Percentiles rank a stretch among this genome's conserved stretches.
phyloP scores from a whole-genome alignment of 1,140 invertebrate genomes.

The Cyrtorhinus lividipennis region DNA sequence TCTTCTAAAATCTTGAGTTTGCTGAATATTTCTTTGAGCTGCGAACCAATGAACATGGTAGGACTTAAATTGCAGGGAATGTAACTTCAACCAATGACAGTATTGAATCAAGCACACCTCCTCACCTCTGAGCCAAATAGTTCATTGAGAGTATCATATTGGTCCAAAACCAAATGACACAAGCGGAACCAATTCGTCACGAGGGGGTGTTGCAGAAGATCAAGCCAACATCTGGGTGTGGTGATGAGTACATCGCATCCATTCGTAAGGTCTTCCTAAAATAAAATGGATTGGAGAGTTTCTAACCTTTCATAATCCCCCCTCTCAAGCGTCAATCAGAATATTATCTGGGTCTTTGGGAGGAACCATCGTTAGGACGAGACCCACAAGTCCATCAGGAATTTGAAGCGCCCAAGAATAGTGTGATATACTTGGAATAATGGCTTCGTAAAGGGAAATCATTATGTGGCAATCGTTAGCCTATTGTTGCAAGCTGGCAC shows the following conservation, averaged over 20 bases:
- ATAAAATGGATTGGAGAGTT: too few species aligned
- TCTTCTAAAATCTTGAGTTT: not conserved
- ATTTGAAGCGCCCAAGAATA: too few species aligned
- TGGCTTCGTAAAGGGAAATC: too few species aligned
- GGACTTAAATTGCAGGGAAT: not conserved
- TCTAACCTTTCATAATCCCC: too few species aligned
- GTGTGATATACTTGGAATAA: too few species aligned
- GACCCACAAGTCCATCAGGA: too few species aligned
- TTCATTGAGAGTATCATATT: not conserved
- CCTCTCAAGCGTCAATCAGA: too few species aligned
- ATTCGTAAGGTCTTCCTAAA: not conserved
- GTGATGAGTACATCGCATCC: conserved; percentile 4
- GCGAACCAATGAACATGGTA: not conserved
- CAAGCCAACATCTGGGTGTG: conserved; percentile 9
- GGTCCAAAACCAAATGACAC: not conserved
- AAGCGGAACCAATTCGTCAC: not conserved
- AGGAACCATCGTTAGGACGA: too few species aligned
- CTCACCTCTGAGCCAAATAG: not conserved
- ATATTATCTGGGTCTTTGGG: too few species aligned
- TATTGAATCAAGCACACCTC: too few species aligned
- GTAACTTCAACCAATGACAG: not conserved
- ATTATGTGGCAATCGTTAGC: too few species aligned
- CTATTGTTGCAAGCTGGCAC: too few species aligned
- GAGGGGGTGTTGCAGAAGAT: not conserved
- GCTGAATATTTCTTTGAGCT: not conserved